Evolutionary conservation across 2,113 vertebrate genomes (phyloP), one percentile per base, ranked within the genome.

Genomic region (Peucedramus taeniatus): DNA sequence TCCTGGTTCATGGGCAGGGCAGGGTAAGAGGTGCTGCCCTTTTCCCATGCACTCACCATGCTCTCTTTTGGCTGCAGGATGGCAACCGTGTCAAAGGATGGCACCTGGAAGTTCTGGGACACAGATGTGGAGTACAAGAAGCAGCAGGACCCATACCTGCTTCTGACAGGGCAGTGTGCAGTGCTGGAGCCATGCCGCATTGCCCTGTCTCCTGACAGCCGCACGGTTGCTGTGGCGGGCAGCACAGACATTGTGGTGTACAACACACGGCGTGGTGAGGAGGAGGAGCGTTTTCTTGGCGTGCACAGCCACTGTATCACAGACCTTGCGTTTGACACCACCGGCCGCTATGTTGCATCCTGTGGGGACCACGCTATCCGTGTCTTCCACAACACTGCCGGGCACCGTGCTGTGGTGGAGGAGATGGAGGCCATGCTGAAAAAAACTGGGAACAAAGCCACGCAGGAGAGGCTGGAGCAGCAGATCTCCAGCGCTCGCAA

Each of bases 31-130:
- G 11, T 24, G 31, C 33, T 0, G 2, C 39, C 24, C 2, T 0
- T 6, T 37, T 40, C 24, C 21, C 60, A 33, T 1, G 1, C 1
- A 1, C 47, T 94, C 10, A 35, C 8, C 0, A 0, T 21, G 21
- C 35, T 84, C 26, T 71, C 10, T 39, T 13, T 21, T 27, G 37
- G 68, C 88, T 79, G 61, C 97, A 99, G 99, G 97, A 99, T 99
- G 99, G 99, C 97, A 1, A 99, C 99, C 0, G 97, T 99, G 57
- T 99, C 99, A 5, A 99, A 99, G 97, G 99, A 99, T 0, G 98
- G 99, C 11, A 99, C 99, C 0, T 99, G 99, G 99, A 99, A 99
- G 94, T 97, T 99, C 83, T 99, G 99, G 99, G 99, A 99, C 96
- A 99, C 99, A 0, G 97, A 99, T 3, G 99, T 99, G 75, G 99